Percentiles rank a stretch among this genome's conserved stretches.
Conservation (phyloP, 2,797 vertebrate species). For the Apogon talboti region DNA sequence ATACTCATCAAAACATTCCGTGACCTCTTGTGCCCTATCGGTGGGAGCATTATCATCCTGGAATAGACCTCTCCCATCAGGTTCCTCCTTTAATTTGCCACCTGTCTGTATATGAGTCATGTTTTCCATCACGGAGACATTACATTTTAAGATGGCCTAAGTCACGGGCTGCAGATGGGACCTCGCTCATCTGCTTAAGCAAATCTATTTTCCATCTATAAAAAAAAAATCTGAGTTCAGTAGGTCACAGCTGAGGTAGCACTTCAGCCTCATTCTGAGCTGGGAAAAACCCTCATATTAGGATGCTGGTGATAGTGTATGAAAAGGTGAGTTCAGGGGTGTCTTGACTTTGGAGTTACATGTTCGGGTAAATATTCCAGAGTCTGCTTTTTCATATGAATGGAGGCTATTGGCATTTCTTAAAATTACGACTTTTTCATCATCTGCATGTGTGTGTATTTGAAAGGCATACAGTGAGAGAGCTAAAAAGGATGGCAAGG, state of each 20-base stretch:
- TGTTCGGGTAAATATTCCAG: conserved; percentile 2
- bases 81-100: too few relatives aligned
- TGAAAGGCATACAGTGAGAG: conserved; percentile 37
- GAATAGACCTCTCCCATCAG: too few relatives aligned
- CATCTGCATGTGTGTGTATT: conserved; percentile 36
- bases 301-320: not conserved
- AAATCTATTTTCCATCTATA: conserved; percentile 26
- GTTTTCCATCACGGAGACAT: not conserved
- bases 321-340: conserved; percentile 5
- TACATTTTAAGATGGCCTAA: not conserved
- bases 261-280: conserved; percentile 4
- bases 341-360: conserved; percentile 15
- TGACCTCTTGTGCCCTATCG: too few relatives aligned
- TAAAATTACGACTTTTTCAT: conserved; percentile 10
- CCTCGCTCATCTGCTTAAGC: conserved; percentile 8
- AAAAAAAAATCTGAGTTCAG: conserved; percentile 16
- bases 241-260: conserved; percentile 21
- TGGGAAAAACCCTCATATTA: conserved; percentile 26
- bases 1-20: too few relatives aligned
- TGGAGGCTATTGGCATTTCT: not conserved
- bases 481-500: conserved; percentile 58
- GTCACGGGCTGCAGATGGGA: not conserved
- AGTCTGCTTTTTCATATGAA: not conserved
- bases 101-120: not conserved
- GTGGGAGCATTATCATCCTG: too few relatives aligned